Evolutionary conservation across 2,113 vertebrate species (phyloP), one percentile per base, ranked within the genome.

Genomic region (Monarcha castaneiventris): DNA sequence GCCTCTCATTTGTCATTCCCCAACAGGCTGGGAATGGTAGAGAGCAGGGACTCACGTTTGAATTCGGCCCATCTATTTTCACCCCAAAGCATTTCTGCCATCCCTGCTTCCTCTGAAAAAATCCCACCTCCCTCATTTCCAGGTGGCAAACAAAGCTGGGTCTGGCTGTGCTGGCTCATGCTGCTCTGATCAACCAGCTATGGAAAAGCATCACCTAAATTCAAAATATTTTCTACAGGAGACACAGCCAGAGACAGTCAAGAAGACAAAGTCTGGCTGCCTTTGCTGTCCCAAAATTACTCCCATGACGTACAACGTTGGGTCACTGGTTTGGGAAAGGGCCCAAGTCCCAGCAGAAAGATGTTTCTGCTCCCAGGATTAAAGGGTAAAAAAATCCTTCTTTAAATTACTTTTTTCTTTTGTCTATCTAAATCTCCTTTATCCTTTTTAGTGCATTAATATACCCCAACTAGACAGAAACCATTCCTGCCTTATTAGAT

Each of bases 1-100:
- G 48, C n/a, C 81, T 89, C 90, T 63, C 6, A 68, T 91, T 49
- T 67, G 84, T 87, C 91, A 79, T 90, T 94, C 73, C 10, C 33
- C 37, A 79, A 18, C 30, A 25, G 51, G 35, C 33, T 12, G 61
- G 62, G 78, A 44, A 43, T 2, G 4, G 29, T 1, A 7, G 9
- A 39, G 59, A 73, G 37, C 0, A 3, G 44, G 10, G 35, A 16
- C 8, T 56, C 29, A 1, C 5, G 29, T 73, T 43, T 79, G 29
- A 3, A 4, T 68, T 86, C 44, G 26, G 5, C 7, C 17, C 9
- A 3, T 9, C 23, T 66, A 4, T 72, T 72, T 90, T 75, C 13
- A 58, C 39, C 58, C 63, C 5, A 13, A 51, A 80, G 6, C 1
- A 0, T 23, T 52, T 46, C 44, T 71, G 63, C 87, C 76, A 11